Evolutionary conservation across 2,113 vertebrate species (phyloP), one percentile per base, ranked within the genome.

Genomic region (Tapirus terrestris): DNA sequence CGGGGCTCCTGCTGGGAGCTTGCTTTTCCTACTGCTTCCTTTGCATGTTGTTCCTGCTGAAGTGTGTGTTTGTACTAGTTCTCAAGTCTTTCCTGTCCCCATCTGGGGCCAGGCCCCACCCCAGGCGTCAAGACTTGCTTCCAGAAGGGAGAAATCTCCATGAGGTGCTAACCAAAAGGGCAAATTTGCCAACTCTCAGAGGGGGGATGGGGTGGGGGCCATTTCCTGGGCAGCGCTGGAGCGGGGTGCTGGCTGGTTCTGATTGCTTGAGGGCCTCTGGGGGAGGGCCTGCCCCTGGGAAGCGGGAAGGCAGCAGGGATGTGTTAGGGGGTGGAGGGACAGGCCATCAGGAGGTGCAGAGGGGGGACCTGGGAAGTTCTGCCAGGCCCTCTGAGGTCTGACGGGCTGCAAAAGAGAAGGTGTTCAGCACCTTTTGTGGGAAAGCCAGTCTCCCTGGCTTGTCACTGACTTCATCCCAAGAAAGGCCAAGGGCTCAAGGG

Each of bases 51-150:
- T 60, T 86, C 51, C 51, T 83, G 25, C 70, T 45, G 8, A 31
- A 82, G 68, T 0, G 0, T 0, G 0, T 58, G 17, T 73, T 43
- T 39, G 33, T 0, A 5, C 87, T 16, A 33, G 63, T 80, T 79
- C 45, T 61, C 72, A 20, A 43, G 27, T 39, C 79, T 92, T 77
- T 68, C n/a, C 67, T 31, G 12, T 39, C 87, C 63, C 43, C 56
- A 21, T 18, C 56, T 4, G 25, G 72, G 43, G 39, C 65, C 36
- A 76, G 81, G 61, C 36, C 53, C 51, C 65, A 25, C 14, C 20
- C 87, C 61, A 65, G 79, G 92, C 7, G 72, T 82, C 80, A 72
- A 79, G 39, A 48, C 45, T 73, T 76, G 43, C 58, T 89, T 80
- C 86, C 63, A 61, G 56, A 91, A 60, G 86, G 60, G 51, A 36